A percentile compares a stretch with the other conserved stretches of the same genome.
Evolutionary conservation across 2,888 invertebrate genomes (phyloP).

Genomic region (Abrostola tripartita): DNA sequence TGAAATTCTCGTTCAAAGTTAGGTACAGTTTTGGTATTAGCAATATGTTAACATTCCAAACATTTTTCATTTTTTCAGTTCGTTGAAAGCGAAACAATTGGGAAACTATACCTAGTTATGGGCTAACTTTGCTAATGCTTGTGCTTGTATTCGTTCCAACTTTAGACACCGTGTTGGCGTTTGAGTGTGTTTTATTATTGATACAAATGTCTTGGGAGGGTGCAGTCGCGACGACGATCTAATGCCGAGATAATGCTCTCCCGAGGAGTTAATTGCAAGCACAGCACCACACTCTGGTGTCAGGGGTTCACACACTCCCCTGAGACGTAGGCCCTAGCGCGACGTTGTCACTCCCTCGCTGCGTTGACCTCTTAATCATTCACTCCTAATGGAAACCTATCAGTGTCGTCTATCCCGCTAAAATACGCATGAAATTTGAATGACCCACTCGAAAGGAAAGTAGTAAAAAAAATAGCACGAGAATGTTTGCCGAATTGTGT

Average conservation of each 20-base stretch:
- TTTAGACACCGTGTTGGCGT: constrained; percentile 7
- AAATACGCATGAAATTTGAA: constrained; percentile 86
- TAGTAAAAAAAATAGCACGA: constrained; percentile 71
- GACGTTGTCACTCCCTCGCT: constrained; percentile 56
- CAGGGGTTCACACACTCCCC: constrained; percentile 71
- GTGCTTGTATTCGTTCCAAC: constrained; percentile 9
- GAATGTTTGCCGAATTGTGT: constrained; percentile 82
- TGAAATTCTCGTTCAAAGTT: constrained; percentile 15
- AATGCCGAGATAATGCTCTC: constrained; percentile 82
- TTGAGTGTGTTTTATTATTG: constrained; percentile 36
- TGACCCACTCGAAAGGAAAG: constrained; percentile 74
- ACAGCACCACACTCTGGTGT: constrained; percentile 78
- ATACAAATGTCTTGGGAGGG: constrained; percentile 58
- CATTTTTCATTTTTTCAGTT: constrained; percentile 16
- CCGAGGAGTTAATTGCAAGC: constrained; percentile 86
- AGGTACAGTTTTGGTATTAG: constrained; percentile 14
- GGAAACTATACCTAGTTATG: constrained; percentile 15
- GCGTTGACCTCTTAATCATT: constrained; percentile 82
- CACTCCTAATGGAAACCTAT: constrained; percentile 83
- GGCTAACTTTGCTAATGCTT: constrained; percentile 13
- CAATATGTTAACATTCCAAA: constrained; percentile 6
- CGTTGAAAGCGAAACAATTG: background rate
- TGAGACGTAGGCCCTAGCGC: constrained; percentile 53
- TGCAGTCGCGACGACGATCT: constrained; percentile 60
- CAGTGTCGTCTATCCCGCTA: constrained; percentile 68